A percentile compares a stretch with the other conserved stretches of the same genome.
These are phyloP conservation scores for Aphis gossypii DNA, from an alignment of 1,140 invertebrate species.

Conservation along the genomic window DNA sequence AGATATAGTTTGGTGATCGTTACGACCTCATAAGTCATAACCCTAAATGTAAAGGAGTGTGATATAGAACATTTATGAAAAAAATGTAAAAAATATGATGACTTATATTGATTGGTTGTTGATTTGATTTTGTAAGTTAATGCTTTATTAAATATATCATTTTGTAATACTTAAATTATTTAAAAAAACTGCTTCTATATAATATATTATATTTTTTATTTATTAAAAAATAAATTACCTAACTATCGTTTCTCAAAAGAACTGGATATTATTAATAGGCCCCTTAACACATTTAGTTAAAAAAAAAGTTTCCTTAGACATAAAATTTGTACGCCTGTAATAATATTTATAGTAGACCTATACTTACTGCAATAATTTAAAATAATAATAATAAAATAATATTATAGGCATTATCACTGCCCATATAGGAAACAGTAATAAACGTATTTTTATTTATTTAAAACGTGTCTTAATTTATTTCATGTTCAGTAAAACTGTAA, in stretches of 20 bases:
- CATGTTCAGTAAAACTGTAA: not conserved
- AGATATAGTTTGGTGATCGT: not conserved
- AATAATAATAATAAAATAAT: not conserved
- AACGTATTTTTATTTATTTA: conserved; percentile 20
- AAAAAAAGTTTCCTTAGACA: not conserved
- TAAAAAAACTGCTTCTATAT: not conserved
- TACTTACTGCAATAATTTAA: not conserved
- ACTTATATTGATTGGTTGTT: not conserved
- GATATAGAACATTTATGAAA: not conserved
- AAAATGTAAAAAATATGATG: not conserved
- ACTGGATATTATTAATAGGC: not conserved
- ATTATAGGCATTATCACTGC: not conserved
- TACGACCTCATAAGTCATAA: not conserved
- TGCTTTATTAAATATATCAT: not conserved
- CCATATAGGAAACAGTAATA: not conserved
- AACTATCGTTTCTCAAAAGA: not conserved
- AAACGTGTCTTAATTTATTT: conserved; percentile 4
- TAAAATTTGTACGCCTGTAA: conserved; percentile 11
- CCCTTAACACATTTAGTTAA: not conserved
- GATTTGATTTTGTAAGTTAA: not conserved
- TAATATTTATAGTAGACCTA: conserved; percentile 13
- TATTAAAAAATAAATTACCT: not conserved
- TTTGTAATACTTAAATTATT: not conserved
- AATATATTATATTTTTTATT: not conserved
- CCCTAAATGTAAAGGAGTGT: too few relatives aligned